Percentiles rank a stretch among this genome's conserved stretches.
These are phyloP conservation scores for Eulemur mongoz DNA, from an alignment of 2,797 vertebrate species.

Conservation along the genomic window DNA sequence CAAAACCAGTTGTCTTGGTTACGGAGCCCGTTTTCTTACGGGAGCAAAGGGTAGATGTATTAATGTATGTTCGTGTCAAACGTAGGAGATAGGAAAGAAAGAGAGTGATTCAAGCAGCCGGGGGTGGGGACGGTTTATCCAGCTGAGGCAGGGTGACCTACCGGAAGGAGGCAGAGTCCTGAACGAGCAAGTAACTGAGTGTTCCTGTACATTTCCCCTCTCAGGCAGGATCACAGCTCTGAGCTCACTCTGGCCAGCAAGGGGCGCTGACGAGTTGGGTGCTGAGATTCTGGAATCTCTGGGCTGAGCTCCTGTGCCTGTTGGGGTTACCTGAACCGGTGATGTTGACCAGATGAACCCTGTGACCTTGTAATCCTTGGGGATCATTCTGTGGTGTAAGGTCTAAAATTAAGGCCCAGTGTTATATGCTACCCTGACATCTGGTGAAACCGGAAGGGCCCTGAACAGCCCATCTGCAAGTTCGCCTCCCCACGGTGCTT, in stretches of 20 bases:
- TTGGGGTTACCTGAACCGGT: not conserved
- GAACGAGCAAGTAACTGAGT: fast-evolving
- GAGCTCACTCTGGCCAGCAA: not conserved
- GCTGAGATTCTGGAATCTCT: not conserved
- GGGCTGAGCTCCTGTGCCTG: not conserved
- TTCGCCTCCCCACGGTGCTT: not conserved
- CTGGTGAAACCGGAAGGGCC: not conserved
- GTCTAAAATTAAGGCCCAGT: not conserved
- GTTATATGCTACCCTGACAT: not conserved
- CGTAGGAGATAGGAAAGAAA: not conserved
- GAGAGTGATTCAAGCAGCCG: not conserved
- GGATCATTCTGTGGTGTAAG: not conserved
- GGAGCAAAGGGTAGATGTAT: conserved; percentile 58
- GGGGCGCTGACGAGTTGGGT: not conserved
- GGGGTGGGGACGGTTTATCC: not conserved
- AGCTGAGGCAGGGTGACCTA: not conserved
- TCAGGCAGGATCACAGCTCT: not conserved
- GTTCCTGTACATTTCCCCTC: not conserved
- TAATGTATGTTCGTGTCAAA: conserved; percentile 35
- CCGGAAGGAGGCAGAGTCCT: not conserved
- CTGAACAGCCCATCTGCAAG: not conserved
- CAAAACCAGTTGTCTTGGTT: conserved; percentile 64
- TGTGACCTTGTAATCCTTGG: not conserved
- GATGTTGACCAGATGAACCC: not conserved
- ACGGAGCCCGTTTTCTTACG: not conserved